These are phyloP conservation scores for Calyptomena viridis DNA, from an alignment of 2,113 vertebrate species.

Conservation along the genomic window DNA sequence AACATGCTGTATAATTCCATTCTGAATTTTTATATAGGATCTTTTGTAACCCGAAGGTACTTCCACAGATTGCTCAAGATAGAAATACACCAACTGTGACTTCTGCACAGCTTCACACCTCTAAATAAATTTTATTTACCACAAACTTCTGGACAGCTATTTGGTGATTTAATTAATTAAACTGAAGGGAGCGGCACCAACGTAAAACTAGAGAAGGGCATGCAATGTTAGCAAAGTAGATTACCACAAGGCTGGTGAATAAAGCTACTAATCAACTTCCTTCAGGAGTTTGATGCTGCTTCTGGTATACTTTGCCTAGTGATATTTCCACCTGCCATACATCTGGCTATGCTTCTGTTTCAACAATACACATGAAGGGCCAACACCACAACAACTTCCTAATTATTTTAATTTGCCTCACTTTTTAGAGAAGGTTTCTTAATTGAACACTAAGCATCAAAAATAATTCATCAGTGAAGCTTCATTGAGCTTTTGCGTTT, in stretches of 20 bases:
- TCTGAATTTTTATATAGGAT: not conserved
- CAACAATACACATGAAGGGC: not conserved
- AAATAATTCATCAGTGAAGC: not conserved
- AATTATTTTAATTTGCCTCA: conserved; percentile 29
- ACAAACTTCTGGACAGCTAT: not conserved
- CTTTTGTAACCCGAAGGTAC: not conserved
- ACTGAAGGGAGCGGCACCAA: not conserved
- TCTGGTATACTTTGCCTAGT: not conserved
- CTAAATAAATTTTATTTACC: not conserved
- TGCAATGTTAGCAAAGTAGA: not conserved
- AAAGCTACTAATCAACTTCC: not conserved
- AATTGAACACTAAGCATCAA: conserved; percentile 1
- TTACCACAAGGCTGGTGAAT: not conserved
- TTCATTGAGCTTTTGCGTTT: not conserved
- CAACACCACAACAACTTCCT: not conserved
- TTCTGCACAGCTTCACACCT: not conserved
- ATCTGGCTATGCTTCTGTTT: not conserved
- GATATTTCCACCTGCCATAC: not conserved
- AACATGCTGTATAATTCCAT: not conserved
- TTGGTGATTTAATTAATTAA: not conserved
- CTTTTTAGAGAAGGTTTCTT: not conserved
- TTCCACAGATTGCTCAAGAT: not conserved
- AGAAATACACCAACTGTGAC: not conserved
- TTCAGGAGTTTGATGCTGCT: not conserved
- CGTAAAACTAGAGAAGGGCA: not conserved